Percentiles rank a stretch among this genome's conserved stretches.
Conservation (phyloP, 2,113 vertebrate genomes). For the Pogona vitticeps region DNA sequence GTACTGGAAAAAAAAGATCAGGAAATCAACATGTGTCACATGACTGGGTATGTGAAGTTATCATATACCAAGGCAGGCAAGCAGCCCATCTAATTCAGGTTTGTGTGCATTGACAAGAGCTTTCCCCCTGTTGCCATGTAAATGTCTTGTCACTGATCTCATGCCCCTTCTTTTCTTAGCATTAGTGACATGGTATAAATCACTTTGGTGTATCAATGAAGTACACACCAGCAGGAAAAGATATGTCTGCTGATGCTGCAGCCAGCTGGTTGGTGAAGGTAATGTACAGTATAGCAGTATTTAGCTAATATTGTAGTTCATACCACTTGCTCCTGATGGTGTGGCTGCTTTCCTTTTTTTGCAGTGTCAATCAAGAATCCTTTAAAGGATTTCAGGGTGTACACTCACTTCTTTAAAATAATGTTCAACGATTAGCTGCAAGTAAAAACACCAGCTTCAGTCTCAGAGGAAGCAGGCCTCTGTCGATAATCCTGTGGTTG, state of each 20-base stretch:
- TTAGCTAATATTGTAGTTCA: background rate
- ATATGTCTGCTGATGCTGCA: background rate
- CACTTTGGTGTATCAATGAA: background rate
- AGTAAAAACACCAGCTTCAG: background rate
- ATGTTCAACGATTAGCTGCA: background rate
- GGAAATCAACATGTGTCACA: background rate
- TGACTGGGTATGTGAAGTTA: background rate
- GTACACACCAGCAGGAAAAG: background rate
- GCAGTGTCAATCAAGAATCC: background rate
- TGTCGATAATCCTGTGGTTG: constrained; percentile 1
- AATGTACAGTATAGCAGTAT: background rate
- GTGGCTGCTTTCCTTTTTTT: background rate
- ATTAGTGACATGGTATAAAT: background rate
- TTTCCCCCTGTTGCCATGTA: background rate
- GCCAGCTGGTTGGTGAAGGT: background rate
- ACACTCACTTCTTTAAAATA: background rate
- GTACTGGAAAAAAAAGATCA: background rate
- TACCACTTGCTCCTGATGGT: background rate
- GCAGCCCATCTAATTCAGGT: background rate
- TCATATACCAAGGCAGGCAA: background rate
- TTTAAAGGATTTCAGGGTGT: background rate
- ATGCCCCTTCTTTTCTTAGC: background rate
- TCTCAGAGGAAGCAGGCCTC: background rate
- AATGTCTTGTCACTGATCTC: background rate
- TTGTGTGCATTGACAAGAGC: background rate